Evolutionary conservation across 2,797 vertebrate species (phyloP).

Genomic region (Megalops cyprinoides): DNA sequence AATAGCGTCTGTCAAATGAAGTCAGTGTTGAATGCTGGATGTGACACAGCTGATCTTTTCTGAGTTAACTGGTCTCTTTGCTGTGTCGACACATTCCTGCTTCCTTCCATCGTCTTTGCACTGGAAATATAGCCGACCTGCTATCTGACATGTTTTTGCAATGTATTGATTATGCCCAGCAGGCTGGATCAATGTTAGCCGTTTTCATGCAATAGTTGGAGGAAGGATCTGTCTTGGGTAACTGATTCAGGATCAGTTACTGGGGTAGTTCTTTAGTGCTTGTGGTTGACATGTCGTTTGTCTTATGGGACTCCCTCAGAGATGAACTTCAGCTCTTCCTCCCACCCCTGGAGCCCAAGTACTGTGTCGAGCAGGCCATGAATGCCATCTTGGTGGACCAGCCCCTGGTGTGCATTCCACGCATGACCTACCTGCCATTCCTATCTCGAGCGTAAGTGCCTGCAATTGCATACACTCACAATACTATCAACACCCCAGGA

Average conservation of each 20-base stretch:
- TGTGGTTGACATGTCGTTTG: neutral
- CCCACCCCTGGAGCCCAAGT: conserved; percentile 59
- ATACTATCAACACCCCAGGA: no score
- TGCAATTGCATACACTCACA: no score
- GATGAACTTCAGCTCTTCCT: conserved; percentile 60
- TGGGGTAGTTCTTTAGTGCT: neutral
- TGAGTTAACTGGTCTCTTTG: neutral
- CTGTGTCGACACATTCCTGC: neutral
- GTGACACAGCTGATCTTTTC: neutral
- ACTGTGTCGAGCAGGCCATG: conserved; percentile 67
- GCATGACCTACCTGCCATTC: conserved; percentile 60
- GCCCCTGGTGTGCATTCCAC: conserved; percentile 61
- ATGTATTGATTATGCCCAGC: neutral
- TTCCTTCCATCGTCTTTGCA: neutral
- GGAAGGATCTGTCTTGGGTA: neutral
- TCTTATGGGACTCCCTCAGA: conserved; percentile 46
- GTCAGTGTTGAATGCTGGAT: neutral
- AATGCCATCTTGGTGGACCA: conserved; percentile 68
- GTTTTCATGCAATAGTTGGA: neutral
- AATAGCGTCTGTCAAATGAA: neutral
- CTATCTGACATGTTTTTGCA: neutral
- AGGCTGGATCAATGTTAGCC: neutral
- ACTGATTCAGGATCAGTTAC: neutral
- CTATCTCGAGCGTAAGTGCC: conserved; percentile 60
- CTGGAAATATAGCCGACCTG: neutral